Percentiles rank a stretch among this genome's conserved stretches.
These are phyloP conservation scores for Nemotelus nigrinus DNA, from an alignment of 2,888 invertebrate species.

Conservation along the genomic window DNA sequence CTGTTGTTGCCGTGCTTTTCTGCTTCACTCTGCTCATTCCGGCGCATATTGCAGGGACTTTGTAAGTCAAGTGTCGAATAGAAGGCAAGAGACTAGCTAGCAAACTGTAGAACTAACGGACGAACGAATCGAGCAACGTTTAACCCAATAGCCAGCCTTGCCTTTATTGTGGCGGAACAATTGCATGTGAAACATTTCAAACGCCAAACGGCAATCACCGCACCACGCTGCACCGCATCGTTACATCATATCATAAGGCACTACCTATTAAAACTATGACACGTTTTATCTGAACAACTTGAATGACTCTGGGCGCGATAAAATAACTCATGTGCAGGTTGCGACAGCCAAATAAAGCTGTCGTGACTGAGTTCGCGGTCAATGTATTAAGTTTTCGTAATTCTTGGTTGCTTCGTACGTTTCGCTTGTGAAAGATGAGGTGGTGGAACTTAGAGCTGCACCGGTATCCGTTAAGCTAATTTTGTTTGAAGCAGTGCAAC, in stretches of 20 bases:
- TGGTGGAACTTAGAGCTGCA: not conserved
- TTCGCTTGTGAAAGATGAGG: not conserved
- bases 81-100: not conserved
- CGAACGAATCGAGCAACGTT: too few species aligned
- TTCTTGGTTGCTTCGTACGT: not conserved
- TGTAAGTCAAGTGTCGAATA: too few species aligned
- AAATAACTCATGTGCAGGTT: conserved; percentile 5
- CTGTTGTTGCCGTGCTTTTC: conserved; percentile 20
- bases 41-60: conserved; percentile 15
- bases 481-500: not conserved
- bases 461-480: not conserved
- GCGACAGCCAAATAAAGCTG: not conserved
- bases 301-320: not conserved
- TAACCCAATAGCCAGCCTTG: not conserved
- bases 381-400: not conserved
- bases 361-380: not conserved
- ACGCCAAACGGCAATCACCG: not conserved
- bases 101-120: not conserved
- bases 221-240: not conserved
- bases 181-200: not conserved
- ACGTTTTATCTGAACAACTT: conserved; percentile 5
- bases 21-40: not conserved
- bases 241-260: not conserved
- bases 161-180: conserved; percentile 9
- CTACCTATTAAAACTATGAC: conserved; percentile 10